A percentile compares a stretch with the other conserved stretches of the same genome.
Conservation (phyloP, 2,113 vertebrate genomes). For the Malurus elegans region DNA sequence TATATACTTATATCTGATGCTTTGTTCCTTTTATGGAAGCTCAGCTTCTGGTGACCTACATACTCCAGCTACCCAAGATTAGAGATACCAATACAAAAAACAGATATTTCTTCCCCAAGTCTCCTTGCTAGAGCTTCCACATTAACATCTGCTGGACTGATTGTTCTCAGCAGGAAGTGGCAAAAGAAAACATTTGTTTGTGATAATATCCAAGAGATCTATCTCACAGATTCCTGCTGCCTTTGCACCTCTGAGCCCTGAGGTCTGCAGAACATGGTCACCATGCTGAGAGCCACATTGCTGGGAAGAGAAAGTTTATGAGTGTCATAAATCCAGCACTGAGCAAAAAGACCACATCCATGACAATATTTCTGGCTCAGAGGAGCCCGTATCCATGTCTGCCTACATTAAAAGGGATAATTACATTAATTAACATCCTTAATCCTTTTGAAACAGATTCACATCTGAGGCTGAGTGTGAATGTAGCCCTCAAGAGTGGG, state of each 20-base stretch:
- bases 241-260: neutral
- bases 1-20: neutral
- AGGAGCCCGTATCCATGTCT: neutral
- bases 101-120: neutral
- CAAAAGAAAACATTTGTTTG: neutral
- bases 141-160: neutral
- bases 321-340: neutral
- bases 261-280: fast-evolving
- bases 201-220: neutral
- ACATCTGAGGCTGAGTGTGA: neutral
- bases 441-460: neutral
- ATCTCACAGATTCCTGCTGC: neutral
- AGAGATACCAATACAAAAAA: neutral
- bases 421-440: neutral
- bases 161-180: neutral
- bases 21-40: neutral
- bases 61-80: neutral
- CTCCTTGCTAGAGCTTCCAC: neutral
- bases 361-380: neutral
- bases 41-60: neutral
- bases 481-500: neutral
- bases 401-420: neutral
- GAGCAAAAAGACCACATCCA: neutral
- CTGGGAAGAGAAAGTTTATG: neutral
- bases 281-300: fast-evolving